Percentiles rank a stretch among this genome's conserved stretches.
These are phyloP conservation scores for Pterobdella sp. DNA, from an alignment of 2,888 invertebrate genomes.

Conservation along the genomic window DNA sequence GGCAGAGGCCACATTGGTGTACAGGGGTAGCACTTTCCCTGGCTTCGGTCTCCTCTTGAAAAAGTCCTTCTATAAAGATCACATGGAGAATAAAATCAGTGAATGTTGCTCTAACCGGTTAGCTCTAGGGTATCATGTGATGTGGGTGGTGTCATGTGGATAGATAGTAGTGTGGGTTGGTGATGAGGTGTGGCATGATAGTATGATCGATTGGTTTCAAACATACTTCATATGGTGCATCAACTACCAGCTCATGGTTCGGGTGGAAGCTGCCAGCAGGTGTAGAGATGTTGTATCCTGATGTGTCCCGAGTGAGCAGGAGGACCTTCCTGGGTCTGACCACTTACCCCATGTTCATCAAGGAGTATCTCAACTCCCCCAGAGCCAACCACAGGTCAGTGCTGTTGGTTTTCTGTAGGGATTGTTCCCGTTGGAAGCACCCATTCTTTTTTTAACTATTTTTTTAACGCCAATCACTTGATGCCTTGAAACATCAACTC, in stretches of 20 bases:
- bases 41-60: conserved; percentile 49
- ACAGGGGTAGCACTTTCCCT: conserved; percentile 48
- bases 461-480: background rate
- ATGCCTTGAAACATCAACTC: no score
- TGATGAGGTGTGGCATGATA: background rate
- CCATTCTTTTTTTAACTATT: background rate
- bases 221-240: background rate
- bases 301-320: conserved; percentile 48
- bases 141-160: background rate
- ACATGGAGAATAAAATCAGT: conserved; percentile 41
- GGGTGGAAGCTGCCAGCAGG: conserved; percentile 42
- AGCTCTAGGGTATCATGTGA: no score
- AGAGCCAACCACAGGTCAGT: conserved; percentile 45
- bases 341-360: conserved; percentile 42
- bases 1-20: conserved; percentile 41
- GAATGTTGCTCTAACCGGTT: conserved; percentile 42
- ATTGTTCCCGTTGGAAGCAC: background rate
- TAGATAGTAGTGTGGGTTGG: background rate
- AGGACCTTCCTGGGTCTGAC: conserved; percentile 42
- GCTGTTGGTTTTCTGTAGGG: background rate
- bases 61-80: conserved; percentile 40
- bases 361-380: conserved; percentile 44
- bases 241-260: conserved; percentile 50
- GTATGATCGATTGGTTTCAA: background rate
- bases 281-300: conserved; percentile 48